phyloP scores from a whole-genome alignment of 2,888 invertebrate genomes.

The Oscheius sp. region DNA sequence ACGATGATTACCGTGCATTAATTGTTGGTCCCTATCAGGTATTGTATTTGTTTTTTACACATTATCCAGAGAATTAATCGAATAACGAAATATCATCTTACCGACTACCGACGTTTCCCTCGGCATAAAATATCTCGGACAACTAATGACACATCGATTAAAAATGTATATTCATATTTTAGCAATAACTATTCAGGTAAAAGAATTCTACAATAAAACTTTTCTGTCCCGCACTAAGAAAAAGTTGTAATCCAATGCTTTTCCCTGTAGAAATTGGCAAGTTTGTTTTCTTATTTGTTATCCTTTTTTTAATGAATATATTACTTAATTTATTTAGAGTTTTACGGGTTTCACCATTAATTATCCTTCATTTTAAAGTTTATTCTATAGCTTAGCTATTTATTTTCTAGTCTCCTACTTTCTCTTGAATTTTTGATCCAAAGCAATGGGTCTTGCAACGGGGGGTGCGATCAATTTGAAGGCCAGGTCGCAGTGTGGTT shows the following conservation, averaged over 20 bases:
- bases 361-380: too few species aligned
- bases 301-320: too few species aligned
- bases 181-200: not conserved
- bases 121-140: not conserved
- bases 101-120: not conserved
- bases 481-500: slow-evolving; percentile 25
- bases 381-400: too few species aligned
- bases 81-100: not conserved
- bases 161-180: not conserved
- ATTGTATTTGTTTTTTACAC: not conserved
- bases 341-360: too few species aligned
- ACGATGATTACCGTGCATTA: not conserved
- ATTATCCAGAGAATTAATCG: not conserved
- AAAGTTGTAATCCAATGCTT: too few species aligned
- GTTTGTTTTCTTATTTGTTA: not conserved
- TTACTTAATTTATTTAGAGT: too few species aligned
- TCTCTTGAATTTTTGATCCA: not conserved
- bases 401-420: not conserved
- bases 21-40: not conserved
- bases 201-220: too few species aligned
- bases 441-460: slow-evolving; percentile 3
- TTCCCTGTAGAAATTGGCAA: not conserved
- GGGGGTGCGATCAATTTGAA: slow-evolving; percentile 9
- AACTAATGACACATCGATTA: not conserved
- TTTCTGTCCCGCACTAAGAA: too few species aligned